A percentile compares a stretch with the other conserved stretches of the same genome.
Conservation (phyloP, 2,797 vertebrate species). For the Poecilia velifera region DNA sequence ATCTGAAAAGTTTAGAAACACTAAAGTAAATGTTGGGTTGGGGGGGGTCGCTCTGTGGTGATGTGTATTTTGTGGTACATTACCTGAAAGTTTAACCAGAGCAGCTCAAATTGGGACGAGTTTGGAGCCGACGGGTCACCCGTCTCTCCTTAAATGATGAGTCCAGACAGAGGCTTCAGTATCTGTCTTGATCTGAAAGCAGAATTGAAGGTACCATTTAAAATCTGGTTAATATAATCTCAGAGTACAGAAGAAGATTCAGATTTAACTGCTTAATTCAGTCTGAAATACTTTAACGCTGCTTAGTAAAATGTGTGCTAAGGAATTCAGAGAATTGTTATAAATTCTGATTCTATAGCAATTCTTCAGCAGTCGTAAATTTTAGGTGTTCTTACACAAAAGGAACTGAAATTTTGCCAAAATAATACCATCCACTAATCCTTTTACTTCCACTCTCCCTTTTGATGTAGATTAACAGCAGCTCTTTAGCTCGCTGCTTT, state of each 20-base stretch:
- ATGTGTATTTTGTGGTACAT: neutral
- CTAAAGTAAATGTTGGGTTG: neutral
- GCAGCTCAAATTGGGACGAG: neutral
- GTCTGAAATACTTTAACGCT: neutral
- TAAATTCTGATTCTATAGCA: neutral
- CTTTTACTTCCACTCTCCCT: neutral
- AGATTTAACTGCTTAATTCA: neutral
- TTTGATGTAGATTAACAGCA: neutral
- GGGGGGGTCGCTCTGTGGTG: neutral
- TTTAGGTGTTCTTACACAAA: neutral
- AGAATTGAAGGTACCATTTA: neutral
- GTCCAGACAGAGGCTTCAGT: neutral
- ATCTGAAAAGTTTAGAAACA: neutral
- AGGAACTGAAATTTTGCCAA: neutral
- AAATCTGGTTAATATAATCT: neutral
- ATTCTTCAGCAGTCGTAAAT: neutral
- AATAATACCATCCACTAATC: neutral
- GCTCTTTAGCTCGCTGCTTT: neutral
- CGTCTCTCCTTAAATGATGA: neutral
- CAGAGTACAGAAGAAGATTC: neutral
- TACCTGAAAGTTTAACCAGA: neutral
- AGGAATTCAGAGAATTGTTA: neutral
- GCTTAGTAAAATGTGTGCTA: neutral
- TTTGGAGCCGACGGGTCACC: neutral
- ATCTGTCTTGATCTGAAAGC: neutral